Percentiles rank a stretch among this genome's conserved stretches.
These are phyloP conservation scores for Autographa pulchrina DNA, from an alignment of 2,888 invertebrate genomes.

Conservation along the genomic window DNA sequence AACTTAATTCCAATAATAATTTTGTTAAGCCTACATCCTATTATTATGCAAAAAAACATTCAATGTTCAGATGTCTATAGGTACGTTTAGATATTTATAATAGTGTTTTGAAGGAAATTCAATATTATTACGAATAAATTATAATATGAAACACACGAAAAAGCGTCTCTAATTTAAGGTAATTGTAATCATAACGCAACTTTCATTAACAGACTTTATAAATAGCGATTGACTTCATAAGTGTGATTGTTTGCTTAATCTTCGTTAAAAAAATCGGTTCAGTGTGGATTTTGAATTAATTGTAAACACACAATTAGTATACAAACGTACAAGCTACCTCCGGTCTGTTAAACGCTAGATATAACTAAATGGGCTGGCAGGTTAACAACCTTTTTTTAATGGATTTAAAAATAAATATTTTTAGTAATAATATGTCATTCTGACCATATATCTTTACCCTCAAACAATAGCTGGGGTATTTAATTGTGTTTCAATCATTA, in stretches of 20 bases:
- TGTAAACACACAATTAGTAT: neutral
- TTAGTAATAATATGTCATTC: too few relatives aligned
- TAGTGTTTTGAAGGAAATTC: constrained; percentile 6
- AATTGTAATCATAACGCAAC: constrained; percentile 33
- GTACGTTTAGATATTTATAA: constrained; percentile 17
- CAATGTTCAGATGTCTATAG: constrained; percentile 19
- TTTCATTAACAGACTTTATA: constrained; percentile 1
- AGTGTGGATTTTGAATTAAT: neutral
- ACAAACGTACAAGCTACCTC: neutral
- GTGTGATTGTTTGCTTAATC: constrained; percentile 3
- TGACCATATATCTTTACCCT: too few relatives aligned
- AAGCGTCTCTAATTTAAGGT: constrained; percentile 8
- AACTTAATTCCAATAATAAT: neutral
- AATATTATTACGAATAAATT: constrained; percentile 1
- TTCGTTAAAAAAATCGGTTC: neutral
- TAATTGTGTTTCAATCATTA: too few relatives aligned
- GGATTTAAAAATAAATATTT: too few relatives aligned
- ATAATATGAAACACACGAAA: neutral
- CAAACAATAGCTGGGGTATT: too few relatives aligned
- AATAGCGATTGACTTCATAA: constrained; percentile 4
- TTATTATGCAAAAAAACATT: neutral
- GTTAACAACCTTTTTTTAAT: neutral
- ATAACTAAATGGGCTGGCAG: neutral
- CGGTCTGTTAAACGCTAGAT: neutral
- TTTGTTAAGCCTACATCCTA: neutral